These are phyloP conservation scores for Paramuricea clavata DNA, from an alignment of 92 coral and sea anemone genomes.

Conservation along the genomic window DNA sequence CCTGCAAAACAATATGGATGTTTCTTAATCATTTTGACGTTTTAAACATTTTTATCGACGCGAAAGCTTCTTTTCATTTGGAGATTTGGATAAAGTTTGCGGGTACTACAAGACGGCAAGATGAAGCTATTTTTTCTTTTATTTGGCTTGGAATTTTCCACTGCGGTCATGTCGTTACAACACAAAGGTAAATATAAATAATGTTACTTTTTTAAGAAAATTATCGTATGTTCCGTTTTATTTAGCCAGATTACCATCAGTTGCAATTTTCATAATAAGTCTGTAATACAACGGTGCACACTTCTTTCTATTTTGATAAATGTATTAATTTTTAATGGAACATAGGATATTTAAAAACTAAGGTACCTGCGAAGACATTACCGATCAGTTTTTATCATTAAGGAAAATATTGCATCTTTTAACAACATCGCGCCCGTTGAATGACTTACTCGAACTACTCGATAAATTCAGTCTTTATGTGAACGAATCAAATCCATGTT, in stretches of 20 bases:
- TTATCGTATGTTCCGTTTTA: background rate
- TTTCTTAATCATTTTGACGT: background rate
- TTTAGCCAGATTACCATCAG: background rate
- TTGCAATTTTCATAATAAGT: too few relatives aligned
- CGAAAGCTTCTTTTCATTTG: background rate
- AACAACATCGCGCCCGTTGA: too few relatives aligned
- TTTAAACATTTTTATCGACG: background rate
- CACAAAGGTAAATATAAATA: constrained; percentile 12
- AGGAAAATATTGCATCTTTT: too few relatives aligned
- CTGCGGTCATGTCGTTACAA: background rate
- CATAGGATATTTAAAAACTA: background rate
- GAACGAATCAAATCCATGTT: too few relatives aligned
- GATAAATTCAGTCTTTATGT: too few relatives aligned
- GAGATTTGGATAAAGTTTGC: background rate
- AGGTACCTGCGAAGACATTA: too few relatives aligned
- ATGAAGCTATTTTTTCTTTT: constrained; percentile 25
- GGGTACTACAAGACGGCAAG: background rate
- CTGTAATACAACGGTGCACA: too few relatives aligned
- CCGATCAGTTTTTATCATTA: too few relatives aligned
- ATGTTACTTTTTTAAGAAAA: background rate
- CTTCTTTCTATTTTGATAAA: background rate
- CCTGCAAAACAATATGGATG: background rate
- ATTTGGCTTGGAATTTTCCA: background rate
- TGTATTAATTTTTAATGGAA: background rate
- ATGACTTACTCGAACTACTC: too few relatives aligned